Conservation (phyloP, 2,888 invertebrate genomes). For the Eudemis profundana region DNA sequence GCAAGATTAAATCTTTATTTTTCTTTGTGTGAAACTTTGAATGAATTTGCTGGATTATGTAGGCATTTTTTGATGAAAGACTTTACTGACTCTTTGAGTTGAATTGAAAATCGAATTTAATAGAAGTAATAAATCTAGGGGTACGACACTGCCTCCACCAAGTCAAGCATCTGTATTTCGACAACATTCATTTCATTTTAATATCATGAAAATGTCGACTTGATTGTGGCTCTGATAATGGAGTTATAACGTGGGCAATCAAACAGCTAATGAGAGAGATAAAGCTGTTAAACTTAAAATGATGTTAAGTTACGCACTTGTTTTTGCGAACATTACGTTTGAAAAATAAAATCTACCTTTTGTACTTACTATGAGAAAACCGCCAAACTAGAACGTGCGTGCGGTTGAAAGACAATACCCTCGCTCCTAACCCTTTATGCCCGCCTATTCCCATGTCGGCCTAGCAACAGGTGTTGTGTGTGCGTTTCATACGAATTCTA, state of each 20-base stretch:
- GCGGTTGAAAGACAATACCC: slow-evolving; percentile 43
- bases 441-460: slow-evolving; percentile 50
- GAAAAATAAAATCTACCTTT: not conserved
- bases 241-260: no score
- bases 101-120: no score
- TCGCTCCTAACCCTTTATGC: slow-evolving; percentile 43
- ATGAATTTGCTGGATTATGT: not conserved
- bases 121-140: no score
- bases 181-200: no score
- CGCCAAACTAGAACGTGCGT: slow-evolving; percentile 30
- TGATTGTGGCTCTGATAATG: no score
- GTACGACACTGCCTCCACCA: no score
- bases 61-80: slow-evolving; percentile 2
- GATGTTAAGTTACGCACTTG: no score
- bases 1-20: slow-evolving; percentile 47
- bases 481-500: slow-evolving; percentile 30
- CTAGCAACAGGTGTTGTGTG: slow-evolving; percentile 44
- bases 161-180: no score
- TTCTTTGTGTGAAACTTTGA: slow-evolving; percentile 48
- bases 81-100: no score
- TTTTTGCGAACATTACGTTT: not conserved
- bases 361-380: not conserved
- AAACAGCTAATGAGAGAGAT: no score
- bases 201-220: no score
- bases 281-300: no score